A percentile compares a stretch with the other conserved stretches of the same genome.
Evolutionary conservation across 2,797 vertebrate genomes (phyloP).

Genomic region (Emydoidea blandingii): DNA sequence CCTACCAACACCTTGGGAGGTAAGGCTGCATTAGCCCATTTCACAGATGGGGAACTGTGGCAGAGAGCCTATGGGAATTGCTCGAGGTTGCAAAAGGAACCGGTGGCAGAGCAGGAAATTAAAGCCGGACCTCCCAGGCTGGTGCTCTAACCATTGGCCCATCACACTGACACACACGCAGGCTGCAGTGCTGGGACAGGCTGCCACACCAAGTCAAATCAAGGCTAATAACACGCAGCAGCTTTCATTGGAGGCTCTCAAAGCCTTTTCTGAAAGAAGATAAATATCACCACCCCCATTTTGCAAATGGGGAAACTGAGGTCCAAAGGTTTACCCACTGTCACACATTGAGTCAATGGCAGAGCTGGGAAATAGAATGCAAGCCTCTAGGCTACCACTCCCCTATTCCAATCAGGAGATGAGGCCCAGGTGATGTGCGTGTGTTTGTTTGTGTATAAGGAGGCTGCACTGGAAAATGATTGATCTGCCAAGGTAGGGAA

Average conservation of each 20-base stretch:
- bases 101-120: not conserved
- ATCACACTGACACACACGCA: not conserved
- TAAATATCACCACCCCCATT: not conserved
- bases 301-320: not conserved
- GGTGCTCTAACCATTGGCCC: not conserved
- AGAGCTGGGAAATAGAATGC: not conserved
- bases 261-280: not conserved
- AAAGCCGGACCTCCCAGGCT: no score
- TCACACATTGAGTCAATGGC: not conserved
- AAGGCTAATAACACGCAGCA: not conserved
- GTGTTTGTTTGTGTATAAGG: no score
- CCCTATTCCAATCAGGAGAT: not conserved
- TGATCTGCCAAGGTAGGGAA: not conserved
- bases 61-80: not conserved
- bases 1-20: no score
- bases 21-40: no score
- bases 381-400: not conserved
- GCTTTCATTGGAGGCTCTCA: not conserved
- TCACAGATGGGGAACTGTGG: not conserved
- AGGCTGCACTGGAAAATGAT: not conserved
- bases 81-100: no score
- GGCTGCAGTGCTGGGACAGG: no score
- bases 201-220: no score
- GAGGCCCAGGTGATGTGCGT: no score
- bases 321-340: not conserved